A percentile compares a stretch with the other conserved stretches of the same genome.
Conservation (phyloP, 2,888 invertebrate genomes). For the Ormyrus labotus region DNA sequence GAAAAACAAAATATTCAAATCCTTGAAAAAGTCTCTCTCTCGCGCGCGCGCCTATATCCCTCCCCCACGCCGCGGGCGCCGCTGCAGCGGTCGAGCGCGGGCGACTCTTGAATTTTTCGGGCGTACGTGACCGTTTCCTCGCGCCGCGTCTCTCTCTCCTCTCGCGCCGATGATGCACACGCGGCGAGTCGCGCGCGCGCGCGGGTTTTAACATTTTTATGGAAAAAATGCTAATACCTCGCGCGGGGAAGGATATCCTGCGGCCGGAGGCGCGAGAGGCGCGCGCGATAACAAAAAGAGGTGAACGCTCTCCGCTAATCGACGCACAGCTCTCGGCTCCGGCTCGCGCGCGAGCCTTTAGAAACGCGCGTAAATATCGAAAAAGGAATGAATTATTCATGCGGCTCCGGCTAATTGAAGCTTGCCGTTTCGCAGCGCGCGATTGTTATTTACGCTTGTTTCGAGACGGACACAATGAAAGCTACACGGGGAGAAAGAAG, state of each 20-base stretch:
- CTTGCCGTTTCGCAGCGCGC: not conserved
- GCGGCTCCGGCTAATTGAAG: slow-evolving; percentile 20
- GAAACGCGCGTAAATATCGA: slow-evolving; percentile 7
- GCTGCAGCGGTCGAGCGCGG: not conserved
- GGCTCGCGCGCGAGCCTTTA: not conserved
- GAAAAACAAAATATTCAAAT: not conserved
- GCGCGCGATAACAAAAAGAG: slow-evolving; percentile 26
- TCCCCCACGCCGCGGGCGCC: no score
- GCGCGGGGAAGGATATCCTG: slow-evolving; percentile 17
- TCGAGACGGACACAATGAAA: not conserved
- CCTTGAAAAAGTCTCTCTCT: not conserved
- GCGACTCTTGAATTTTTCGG: no score
- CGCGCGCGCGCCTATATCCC: no score
- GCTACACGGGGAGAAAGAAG: not conserved
- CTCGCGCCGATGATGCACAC: not conserved
- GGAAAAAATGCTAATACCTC: slow-evolving; percentile 24
- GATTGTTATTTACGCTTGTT: slow-evolving; percentile 34
- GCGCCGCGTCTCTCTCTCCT: not conserved
- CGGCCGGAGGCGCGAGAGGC: not conserved
- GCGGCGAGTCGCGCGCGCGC: not conserved
- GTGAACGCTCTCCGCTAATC: slow-evolving; percentile 47
- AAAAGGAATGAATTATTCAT: slow-evolving; percentile 41
- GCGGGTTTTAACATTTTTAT: not conserved
- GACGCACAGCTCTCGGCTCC: slow-evolving; percentile 5
- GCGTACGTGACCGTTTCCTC: not conserved